A percentile compares a stretch with the other conserved stretches of the same genome.
Evolutionary conservation across 2,888 invertebrate genomes (phyloP).

Genomic region (Sericinus montela): DNA sequence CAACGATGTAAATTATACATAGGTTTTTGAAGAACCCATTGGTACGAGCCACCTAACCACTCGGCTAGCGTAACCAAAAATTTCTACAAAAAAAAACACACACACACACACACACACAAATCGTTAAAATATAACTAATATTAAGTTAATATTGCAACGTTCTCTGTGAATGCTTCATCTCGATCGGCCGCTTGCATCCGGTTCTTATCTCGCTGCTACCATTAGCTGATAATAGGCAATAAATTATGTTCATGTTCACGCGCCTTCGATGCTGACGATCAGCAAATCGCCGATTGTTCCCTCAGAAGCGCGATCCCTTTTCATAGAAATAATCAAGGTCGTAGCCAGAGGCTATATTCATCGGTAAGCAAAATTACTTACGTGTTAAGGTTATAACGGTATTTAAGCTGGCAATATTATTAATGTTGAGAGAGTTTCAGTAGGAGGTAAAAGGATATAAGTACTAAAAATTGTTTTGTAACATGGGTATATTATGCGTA

Average conservation of each 20-base stretch:
- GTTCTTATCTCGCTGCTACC: slow-evolving; percentile 26
- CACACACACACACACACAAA: no score
- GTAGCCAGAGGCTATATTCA: slow-evolving; percentile 4
- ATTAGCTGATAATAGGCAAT: slow-evolving; percentile 35
- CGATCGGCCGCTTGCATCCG: slow-evolving; percentile 25
- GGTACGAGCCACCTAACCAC: no score
- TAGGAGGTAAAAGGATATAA: no score
- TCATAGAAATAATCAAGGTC: slow-evolving; percentile 11
- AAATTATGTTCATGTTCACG: slow-evolving; percentile 28
- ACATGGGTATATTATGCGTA: no score
- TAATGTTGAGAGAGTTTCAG: no score
- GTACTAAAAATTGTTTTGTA: no score
- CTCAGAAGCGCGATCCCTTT: not conserved
- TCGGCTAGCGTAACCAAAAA: no score
- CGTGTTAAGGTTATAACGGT: not conserved
- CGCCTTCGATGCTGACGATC: slow-evolving; percentile 15
- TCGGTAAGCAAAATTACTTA: not conserved
- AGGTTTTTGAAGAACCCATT: no score
- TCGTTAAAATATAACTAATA: no score
- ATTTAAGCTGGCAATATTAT: no score
- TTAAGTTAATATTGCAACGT: slow-evolving; percentile 21
- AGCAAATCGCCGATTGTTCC: slow-evolving; percentile 16
- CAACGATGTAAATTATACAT: no score
- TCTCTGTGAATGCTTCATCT: slow-evolving; percentile 4
- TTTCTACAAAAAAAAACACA: no score